Evolutionary conservation across 37 sponge, comb jelly and placozoan species (phyloP).

Genomic region (Geodia barretti): DNA sequence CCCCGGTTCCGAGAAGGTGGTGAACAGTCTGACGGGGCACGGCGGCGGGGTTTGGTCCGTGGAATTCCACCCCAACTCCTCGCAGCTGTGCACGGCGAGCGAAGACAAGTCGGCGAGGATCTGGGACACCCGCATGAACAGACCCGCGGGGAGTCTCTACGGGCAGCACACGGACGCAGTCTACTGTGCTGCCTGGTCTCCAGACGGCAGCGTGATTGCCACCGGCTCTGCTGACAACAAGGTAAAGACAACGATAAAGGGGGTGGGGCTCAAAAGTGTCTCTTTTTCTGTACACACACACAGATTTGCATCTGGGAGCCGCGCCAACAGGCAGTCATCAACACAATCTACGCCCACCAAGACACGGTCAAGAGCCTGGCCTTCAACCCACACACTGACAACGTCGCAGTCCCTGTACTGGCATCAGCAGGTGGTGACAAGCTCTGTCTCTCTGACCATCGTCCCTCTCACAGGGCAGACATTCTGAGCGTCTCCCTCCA

Average conservation of each 20-base stretch:
- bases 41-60: slow-evolving; percentile 76
- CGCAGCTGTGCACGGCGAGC: slow-evolving; percentile 61
- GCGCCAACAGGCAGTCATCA: slow-evolving; percentile 50
- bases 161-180: slow-evolving; percentile 69
- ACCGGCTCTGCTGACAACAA: slow-evolving; percentile 76
- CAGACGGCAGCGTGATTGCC: slow-evolving; percentile 74
- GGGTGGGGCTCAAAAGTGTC: not conserved
- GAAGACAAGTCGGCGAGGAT: slow-evolving; percentile 71
- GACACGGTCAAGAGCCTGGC: slow-evolving; percentile 74
- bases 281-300: not conserved
- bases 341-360: slow-evolving; percentile 65
- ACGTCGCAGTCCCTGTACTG: slow-evolving; percentile 47
- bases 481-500: slow-evolving; percentile 52
- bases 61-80: slow-evolving; percentile 73
- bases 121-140: slow-evolving; percentile 80
- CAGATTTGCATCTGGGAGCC: slow-evolving; percentile 87
- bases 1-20: slow-evolving; percentile 43
- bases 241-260: slow-evolving; percentile 23
- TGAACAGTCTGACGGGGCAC: slow-evolving; percentile 72
- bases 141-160: slow-evolving; percentile 9
- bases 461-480: slow-evolving; percentile 49
- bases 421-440: slow-evolving; percentile 82
- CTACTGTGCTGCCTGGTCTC: slow-evolving; percentile 76
- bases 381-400: slow-evolving; percentile 56
- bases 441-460: slow-evolving; percentile 66